Evolutionary conservation across 2,113 vertebrate genomes (phyloP), one percentile per base, ranked within the genome.

Genomic region (Cercocebus atys): DNA sequence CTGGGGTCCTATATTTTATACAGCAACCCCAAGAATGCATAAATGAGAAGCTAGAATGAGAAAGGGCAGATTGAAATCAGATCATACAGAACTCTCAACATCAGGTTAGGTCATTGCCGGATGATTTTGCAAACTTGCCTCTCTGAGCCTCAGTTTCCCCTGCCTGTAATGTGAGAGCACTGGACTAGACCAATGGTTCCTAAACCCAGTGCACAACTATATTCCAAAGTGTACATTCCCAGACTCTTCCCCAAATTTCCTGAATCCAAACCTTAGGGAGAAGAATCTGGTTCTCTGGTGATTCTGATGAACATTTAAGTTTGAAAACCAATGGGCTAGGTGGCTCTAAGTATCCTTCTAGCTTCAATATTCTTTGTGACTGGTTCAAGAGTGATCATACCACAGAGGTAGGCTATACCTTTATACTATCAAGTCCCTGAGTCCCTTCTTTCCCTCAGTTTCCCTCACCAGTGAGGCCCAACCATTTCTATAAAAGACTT

Each of bases 1-100:
- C 38, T 75, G 6, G 9, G 47, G 87, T 72, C 47, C 61, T 79
- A 14, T 79, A 79, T 94, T 73, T 83, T 92, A 75, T 87, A n/a
- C 66, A 40, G 14, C 38, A 90, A 78, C 6, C 9, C 3, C 45
- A 86, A 66, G 35, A 12, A 68, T 50, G 57, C 20, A 94, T 81
- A 81, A 86, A 86, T 89, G 57, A 18, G 3, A 86, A 57, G 50
- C 43, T 75, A 93, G 75, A 70, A 66, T 57, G 61, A 87, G 13
- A 93, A 96, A 88, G 61, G 32, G 23, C 45, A 73, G 30, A 55
- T 90, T 92, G 61, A 47, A 97, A 79, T 4, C 61, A 94, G 40
- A 66, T 57, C 23, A 45, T 11, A 78, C n/a, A 90, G 12, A 11
- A 13, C 35, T 35, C 64, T 86, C 75, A 66, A 38, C 50, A 9